Evolutionary conservation across 2,888 invertebrate genomes (phyloP).

Genomic region (Ellobium chinense): DNA sequence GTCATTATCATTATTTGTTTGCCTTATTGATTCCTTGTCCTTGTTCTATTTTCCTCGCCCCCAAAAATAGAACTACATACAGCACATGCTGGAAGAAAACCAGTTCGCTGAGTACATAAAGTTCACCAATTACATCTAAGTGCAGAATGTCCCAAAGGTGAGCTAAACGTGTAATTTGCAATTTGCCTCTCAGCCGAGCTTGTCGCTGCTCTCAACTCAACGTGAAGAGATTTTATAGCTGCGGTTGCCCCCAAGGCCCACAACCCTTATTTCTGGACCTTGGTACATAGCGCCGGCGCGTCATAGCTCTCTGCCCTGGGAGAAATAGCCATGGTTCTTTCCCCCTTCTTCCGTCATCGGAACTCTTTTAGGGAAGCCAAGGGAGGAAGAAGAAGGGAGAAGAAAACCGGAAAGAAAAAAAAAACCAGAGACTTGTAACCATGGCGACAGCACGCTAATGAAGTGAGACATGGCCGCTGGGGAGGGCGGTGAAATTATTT

Average conservation of each 20-base stretch:
- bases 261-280: not conserved
- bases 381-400: not conserved
- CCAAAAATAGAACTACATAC: too few species aligned
- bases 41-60: too few species aligned
- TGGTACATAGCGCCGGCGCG: not conserved
- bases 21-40: too few species aligned
- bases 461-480: not conserved
- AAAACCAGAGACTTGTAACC: not conserved
- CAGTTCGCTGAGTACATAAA: too few species aligned
- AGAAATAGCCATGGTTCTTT: not conserved
- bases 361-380: not conserved
- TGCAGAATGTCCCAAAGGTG: too few species aligned
- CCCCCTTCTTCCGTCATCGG: not conserved
- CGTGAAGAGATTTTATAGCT: too few species aligned
- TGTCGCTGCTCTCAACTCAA: not conserved
- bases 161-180: too few species aligned
- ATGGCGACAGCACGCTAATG: conserved; percentile 9
- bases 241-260: not conserved
- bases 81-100: too few species aligned
- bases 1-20: too few species aligned
- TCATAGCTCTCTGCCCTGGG: not conserved
- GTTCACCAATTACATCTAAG: too few species aligned
- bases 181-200: too few species aligned
- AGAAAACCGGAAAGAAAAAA: not conserved
- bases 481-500: not conserved